Evolutionary conservation across 2,888 invertebrate species (phyloP).

Genomic region (Drosophila mimetica): DNA sequence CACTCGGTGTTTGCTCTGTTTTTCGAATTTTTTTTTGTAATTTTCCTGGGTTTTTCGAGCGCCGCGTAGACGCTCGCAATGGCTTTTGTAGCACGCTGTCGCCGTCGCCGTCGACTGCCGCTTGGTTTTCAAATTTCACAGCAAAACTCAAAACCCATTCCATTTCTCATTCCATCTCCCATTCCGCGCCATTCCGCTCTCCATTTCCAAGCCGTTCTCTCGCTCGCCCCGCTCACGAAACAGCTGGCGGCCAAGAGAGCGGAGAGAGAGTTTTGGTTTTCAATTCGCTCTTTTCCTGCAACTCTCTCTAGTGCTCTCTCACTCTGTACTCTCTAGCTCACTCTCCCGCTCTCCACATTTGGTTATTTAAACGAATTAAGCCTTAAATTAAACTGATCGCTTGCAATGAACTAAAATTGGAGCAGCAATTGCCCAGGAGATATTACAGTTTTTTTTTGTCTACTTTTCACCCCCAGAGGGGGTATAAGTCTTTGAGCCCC

Average conservation of each 20-base stretch:
- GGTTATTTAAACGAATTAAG: constrained; percentile 61
- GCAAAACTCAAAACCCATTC: constrained; percentile 38
- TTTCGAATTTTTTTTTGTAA: constrained; percentile 7
- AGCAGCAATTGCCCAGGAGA: constrained; percentile 52
- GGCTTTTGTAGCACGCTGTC: constrained; percentile 62
- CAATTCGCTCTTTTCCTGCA: neutral
- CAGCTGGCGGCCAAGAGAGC: constrained; percentile 2
- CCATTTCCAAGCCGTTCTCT: constrained; percentile 16
- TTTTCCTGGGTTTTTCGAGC: constrained; percentile 48
- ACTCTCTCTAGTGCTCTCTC: constrained; percentile 3
- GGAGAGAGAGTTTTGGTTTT: neutral
- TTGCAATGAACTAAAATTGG: constrained; percentile 53
- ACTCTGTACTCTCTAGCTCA: neutral
- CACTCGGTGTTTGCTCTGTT: neutral
- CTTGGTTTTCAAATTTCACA: constrained; percentile 60
- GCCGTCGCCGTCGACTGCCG: constrained; percentile 70
- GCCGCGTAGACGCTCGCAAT: constrained; percentile 51
- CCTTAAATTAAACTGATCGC: constrained; percentile 63
- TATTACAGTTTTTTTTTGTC: constrained; percentile 2
- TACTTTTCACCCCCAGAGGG: constrained; percentile 6
- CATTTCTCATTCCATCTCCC: constrained; percentile 12
- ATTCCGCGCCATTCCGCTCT: constrained; percentile 33
- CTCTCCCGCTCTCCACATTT: constrained; percentile 13
- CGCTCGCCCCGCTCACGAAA: constrained; percentile 1
- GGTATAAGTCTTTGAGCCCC: constrained; percentile 6